Percentiles rank a stretch among this genome's conserved stretches.
Conservation (phyloP, 2,888 invertebrate genomes). For the Sinodicranocentrus sp. region DNA sequence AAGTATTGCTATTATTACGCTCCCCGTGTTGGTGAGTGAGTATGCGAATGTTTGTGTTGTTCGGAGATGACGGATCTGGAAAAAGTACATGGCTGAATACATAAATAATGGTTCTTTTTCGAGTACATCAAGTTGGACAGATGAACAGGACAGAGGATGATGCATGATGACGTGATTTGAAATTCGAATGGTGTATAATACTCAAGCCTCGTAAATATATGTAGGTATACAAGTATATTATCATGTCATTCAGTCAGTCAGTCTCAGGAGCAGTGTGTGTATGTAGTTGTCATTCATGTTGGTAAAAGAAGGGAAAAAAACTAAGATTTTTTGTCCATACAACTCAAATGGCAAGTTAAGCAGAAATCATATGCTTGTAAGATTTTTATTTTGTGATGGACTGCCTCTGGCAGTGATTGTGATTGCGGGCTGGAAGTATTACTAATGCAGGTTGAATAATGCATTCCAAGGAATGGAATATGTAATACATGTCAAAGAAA, state of each 20-base stretch:
- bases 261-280: slow-evolving; percentile 22
- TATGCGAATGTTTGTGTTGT: too few relatives aligned
- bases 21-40: neutral
- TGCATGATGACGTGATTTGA: slow-evolving; percentile 53
- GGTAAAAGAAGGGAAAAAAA: too few relatives aligned
- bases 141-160: slow-evolving; percentile 19
- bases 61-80: neutral
- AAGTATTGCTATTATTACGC: slow-evolving; percentile 5
- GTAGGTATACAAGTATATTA: slow-evolving; percentile 32
- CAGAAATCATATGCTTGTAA: neutral
- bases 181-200: neutral
- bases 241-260: slow-evolving; percentile 66
- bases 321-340: neutral
- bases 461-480: too few relatives aligned
- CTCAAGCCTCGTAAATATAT: too few relatives aligned
- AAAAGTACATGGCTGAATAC: neutral
- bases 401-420: slow-evolving; percentile 15
- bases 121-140: neutral
- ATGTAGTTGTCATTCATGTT: neutral
- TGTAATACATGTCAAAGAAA: too few relatives aligned
- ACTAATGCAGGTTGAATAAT: too few relatives aligned
- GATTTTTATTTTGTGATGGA: neutral
- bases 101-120: slow-evolving; percentile 2
- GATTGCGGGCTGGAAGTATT: too few relatives aligned
- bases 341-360: neutral